Evolutionary conservation across 2,113 vertebrate genomes (phyloP).

Genomic region (Actenoides hombroni): DNA sequence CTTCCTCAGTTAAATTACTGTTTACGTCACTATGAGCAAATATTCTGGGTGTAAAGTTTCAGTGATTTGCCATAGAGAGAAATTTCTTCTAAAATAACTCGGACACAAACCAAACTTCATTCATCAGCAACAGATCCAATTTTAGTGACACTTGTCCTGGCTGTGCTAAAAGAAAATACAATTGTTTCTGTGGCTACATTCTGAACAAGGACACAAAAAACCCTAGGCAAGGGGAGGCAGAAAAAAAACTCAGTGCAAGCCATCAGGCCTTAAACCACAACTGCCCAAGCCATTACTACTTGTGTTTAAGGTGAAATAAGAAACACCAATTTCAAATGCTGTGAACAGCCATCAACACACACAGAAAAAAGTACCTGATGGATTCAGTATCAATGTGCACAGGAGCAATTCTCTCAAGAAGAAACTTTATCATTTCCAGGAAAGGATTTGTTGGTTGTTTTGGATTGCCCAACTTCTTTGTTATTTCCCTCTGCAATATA

Average conservation of each 20-base stretch:
- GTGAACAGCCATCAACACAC: not conserved
- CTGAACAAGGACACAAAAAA: not conserved
- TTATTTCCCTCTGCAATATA: slow-evolving; percentile 84
- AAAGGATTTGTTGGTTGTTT: slow-evolving; percentile 89
- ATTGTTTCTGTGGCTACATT: not conserved
- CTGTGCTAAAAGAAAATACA: not conserved
- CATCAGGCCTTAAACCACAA: not conserved
- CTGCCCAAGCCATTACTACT: not conserved
- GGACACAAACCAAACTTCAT: not conserved
- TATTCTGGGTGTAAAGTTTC: not conserved
- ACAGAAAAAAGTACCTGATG: slow-evolving; percentile 76
- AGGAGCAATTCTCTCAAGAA: slow-evolving; percentile 86
- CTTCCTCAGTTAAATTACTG: not conserved
- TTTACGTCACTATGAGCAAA: not conserved
- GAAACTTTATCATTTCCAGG: slow-evolving; percentile 90
- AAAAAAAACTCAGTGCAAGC: not conserved
- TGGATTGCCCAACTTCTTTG: slow-evolving; percentile 84
- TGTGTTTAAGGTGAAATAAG: not conserved
- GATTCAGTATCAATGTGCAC: slow-evolving; percentile 86
- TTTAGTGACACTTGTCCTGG: not conserved
- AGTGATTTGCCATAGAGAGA: not conserved
- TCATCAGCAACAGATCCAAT: not conserved
- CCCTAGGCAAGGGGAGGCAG: not conserved
- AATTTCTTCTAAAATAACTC: not conserved
- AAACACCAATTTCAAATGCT: not conserved